Percentiles rank a stretch among this genome's conserved stretches.
These are phyloP conservation scores for Maccullochella peelii DNA, from an alignment of 2,113 vertebrate species.

Conservation along the genomic window DNA sequence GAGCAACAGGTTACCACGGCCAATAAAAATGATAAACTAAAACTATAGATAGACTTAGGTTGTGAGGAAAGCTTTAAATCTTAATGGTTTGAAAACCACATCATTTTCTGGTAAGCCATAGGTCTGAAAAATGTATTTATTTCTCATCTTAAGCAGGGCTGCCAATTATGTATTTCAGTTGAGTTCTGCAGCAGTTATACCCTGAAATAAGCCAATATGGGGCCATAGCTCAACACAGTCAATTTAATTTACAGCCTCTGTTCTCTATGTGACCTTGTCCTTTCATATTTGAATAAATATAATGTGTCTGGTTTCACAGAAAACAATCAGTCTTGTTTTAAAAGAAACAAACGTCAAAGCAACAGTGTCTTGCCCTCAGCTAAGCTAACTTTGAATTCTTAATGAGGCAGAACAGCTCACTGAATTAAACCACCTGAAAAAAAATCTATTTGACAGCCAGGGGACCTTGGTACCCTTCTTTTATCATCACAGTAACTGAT, in stretches of 20 bases:
- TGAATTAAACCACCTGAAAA: slow-evolving; percentile 8
- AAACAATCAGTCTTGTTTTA: background rate
- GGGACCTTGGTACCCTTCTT: slow-evolving; percentile 29
- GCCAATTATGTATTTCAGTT: background rate
- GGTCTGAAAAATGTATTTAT: background rate
- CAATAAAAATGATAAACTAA: background rate
- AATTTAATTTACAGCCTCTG: slow-evolving; percentile 6
- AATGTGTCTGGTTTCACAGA: background rate
- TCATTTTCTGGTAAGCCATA: background rate
- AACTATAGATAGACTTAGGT: background rate
- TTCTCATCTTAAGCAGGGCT: background rate
- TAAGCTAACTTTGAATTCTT: slow-evolving; percentile 25
- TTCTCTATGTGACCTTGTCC: slow-evolving; percentile 9
- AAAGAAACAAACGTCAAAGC: background rate
- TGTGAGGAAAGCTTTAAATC: background rate
- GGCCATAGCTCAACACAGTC: background rate
- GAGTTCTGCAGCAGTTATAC: slow-evolving; percentile 9
- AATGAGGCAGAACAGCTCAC: slow-evolving; percentile 15
- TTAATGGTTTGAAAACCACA: background rate
- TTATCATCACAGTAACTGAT: slow-evolving; percentile 54
- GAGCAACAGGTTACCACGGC: background rate
- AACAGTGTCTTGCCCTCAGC: background rate
- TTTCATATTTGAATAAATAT: slow-evolving; percentile 13
- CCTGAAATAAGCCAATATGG: background rate
- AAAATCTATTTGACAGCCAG: slow-evolving; percentile 28